phyloP scores from a whole-genome alignment of 2,113 vertebrate genomes.

The Silurus asotus region DNA sequence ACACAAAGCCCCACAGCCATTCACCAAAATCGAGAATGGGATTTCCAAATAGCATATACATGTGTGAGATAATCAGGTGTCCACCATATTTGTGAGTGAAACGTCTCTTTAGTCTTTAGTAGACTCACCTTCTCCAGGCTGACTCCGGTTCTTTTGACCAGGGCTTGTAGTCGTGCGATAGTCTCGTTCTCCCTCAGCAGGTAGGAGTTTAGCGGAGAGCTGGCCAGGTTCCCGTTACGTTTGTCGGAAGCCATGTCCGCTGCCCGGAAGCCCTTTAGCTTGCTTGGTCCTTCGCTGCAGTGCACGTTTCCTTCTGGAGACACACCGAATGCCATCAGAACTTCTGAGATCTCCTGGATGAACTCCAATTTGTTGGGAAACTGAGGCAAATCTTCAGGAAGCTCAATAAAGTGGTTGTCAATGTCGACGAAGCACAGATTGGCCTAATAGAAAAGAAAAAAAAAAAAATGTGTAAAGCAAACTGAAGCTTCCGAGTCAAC shows the following conservation, averaged over 20 bases:
- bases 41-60: not conserved
- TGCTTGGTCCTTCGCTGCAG: constrained; percentile 83
- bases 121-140: constrained; percentile 90
- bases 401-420: constrained; percentile 96
- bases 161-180: constrained; percentile 90
- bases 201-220: constrained; percentile 87
- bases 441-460: constrained; percentile 73
- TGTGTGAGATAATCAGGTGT: not conserved
- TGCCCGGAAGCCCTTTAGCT: constrained; percentile 79
- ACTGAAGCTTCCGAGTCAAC: not conserved
- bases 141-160: constrained; percentile 95
- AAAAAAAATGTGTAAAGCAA: not conserved
- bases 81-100: not conserved
- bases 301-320: constrained; percentile 89
- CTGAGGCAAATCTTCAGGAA: constrained; percentile 96
- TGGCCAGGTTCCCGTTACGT: constrained; percentile 90
- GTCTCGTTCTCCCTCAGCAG: constrained; percentile 96
- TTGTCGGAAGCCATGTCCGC: constrained; percentile 89
- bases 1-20: not conserved
- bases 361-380: constrained; percentile 99
- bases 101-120: not conserved
- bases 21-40: not conserved
- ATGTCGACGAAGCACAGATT: constrained; percentile 98
- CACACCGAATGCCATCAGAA: constrained; percentile 88
- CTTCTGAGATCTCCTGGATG: constrained; percentile 95